Evolutionary conservation across 2,113 vertebrate genomes (phyloP).

Genomic region (Psammodynastes pulverulentus): DNA sequence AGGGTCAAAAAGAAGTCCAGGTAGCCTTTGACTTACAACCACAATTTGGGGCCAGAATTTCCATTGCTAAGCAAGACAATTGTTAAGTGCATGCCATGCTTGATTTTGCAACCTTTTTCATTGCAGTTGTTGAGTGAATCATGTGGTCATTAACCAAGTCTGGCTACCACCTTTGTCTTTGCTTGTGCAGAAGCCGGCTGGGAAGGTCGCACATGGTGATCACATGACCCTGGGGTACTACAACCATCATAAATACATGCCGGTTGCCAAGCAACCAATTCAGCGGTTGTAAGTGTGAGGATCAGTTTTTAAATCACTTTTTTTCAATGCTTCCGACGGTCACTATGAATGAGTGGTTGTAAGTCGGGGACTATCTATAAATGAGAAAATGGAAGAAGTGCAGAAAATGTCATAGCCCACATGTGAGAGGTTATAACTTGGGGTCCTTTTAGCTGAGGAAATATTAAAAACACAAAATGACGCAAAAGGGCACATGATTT

Average conservation of each 20-base stretch:
- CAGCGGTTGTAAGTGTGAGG: background rate
- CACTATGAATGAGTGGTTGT: background rate
- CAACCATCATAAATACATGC: background rate
- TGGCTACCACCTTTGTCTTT: too few species aligned
- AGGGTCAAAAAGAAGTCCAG: too few species aligned
- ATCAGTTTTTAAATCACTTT: background rate
- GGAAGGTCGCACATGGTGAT: background rate
- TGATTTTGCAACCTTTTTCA: too few species aligned
- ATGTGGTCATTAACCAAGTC: too few species aligned
- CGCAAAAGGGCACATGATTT: background rate
- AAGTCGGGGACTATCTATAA: background rate
- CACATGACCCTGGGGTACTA: too few species aligned
- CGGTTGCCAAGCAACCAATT: background rate
- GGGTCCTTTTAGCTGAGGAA: background rate
- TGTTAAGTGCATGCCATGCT: too few species aligned
- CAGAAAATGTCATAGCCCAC: background rate
- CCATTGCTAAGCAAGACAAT: too few species aligned
- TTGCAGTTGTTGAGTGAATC: too few species aligned
- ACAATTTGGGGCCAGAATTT: too few species aligned
- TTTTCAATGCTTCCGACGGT: background rate
- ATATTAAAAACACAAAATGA: background rate
- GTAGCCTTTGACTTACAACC: too few species aligned
- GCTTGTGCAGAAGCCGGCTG: too few species aligned
- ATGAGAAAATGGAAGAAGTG: background rate
- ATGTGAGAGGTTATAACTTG: background rate